Conservation (phyloP, 2,888 invertebrate species). For the Arge pagana region DNA sequence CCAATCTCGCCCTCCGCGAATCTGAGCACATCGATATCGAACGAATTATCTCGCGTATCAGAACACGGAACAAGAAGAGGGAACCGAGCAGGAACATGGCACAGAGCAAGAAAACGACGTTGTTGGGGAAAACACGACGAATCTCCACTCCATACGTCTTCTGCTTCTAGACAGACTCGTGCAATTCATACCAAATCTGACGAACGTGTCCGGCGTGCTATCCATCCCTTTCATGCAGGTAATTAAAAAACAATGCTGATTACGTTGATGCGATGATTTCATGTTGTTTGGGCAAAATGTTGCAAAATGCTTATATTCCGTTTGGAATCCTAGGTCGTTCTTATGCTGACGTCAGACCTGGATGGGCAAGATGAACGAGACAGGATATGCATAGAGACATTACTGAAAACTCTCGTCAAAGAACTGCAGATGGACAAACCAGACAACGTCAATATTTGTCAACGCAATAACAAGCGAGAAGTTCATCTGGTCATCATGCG, state of each 20-base stretch:
- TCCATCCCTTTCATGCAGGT: constrained; percentile 93
- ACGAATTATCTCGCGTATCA: constrained; percentile 22
- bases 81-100: constrained; percentile 46
- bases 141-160: constrained; percentile 71
- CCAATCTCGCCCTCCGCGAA: too few species aligned
- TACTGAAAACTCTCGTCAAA: constrained; percentile 74
- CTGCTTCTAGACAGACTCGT: constrained; percentile 77
- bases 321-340: constrained; percentile 68
- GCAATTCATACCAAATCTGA: constrained; percentile 76
- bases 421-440: constrained; percentile 72
- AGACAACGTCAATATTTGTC: constrained; percentile 62
- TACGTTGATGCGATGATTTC: constrained; percentile 1
- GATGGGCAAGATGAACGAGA: constrained; percentile 85
- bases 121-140: constrained; percentile 57
- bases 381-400: constrained; percentile 74
- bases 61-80: constrained; percentile 46
- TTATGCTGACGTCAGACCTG: constrained; percentile 88
- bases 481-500: constrained; percentile 87
- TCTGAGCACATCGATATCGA: too few species aligned
- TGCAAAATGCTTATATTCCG: constrained; percentile 13
- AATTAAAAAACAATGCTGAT: constrained; percentile 19
- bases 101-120: constrained; percentile 54
- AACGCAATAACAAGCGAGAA: constrained; percentile 77
- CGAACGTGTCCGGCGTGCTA: constrained; percentile 79
- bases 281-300: constrained; percentile 8